Conservation (phyloP, 2,888 invertebrate species). For the Rotaria sp. region DNA sequence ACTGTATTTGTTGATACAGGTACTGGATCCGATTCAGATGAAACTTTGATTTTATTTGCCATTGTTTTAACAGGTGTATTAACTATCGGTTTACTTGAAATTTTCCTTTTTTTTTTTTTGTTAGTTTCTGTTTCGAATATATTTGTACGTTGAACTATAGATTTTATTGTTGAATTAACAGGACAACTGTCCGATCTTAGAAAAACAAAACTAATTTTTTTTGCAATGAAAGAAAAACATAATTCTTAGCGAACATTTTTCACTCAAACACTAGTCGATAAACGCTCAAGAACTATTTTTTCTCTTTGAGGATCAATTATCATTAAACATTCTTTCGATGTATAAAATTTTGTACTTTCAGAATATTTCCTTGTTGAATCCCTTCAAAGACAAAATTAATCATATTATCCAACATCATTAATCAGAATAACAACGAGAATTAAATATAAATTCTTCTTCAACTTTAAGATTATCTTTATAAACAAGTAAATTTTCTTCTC, state of each 20-base stretch:
- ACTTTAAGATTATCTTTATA: too few species aligned
- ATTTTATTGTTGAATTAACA: not conserved
- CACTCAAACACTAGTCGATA: not conserved
- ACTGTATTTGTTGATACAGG: not conserved
- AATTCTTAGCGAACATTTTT: conserved; percentile 3
- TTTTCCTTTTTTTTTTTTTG: too few species aligned
- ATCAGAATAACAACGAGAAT: too few species aligned
- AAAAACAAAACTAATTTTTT: not conserved
- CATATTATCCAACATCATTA: too few species aligned
- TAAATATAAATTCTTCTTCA: too few species aligned
- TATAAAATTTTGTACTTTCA: not conserved
- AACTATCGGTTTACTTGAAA: not conserved
- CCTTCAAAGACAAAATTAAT: too few species aligned
- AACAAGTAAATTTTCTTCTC: too few species aligned
- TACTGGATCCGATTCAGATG: not conserved
- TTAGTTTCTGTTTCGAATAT: not conserved
- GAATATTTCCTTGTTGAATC: not conserved
- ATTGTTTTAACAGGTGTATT: not conserved
- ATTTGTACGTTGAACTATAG: not conserved
- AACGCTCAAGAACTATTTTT: not conserved
- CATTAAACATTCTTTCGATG: not conserved
- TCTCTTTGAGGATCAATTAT: not conserved
- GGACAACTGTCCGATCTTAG: not conserved
- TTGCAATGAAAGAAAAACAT: not conserved
- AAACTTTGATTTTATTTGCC: not conserved